Evolutionary conservation across 2,113 vertebrate genomes (phyloP), one percentile per base, ranked within the genome.

Genomic region (Eidolon helvum): DNA sequence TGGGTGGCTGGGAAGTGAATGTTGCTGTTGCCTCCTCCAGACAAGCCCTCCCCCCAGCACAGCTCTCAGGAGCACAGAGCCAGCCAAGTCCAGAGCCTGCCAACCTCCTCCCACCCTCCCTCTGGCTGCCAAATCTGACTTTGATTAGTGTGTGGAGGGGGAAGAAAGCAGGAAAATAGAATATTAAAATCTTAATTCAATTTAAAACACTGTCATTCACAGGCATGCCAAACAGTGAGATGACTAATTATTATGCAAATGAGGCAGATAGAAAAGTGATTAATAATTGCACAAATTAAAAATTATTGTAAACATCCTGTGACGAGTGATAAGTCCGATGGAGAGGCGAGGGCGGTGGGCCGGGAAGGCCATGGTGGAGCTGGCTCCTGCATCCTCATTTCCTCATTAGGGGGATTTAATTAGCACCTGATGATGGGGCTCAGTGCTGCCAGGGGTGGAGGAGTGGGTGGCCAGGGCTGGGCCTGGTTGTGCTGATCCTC

Each of bases 281-380:
- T 98, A 99, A 99, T 99, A 99, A 99, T 99, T 98, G 98, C 95
- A 68, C 98, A 98, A 99, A 98, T 99, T 98, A 98, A 98, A 98
- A 98, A 98, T 98, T 98, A 98, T 98, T 99, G 99, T 99, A 98
- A 99, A 99, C 98, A 98, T 98, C 98, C 98, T 99, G 98, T 71
- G 98, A 98, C 28, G 86, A 95, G 98, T n/a, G 98, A 98, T 99
- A 99, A 98, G 98, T 98, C 93, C n/a, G 93, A 95, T 95, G 96
- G 95, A 97, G 97, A 96, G 95, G 91, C 75, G 80, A 89, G 83
- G 94, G 24, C 92, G 0, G 95, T 95, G 92, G 35, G 93, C 94
- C 33, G 97, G 98, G 93, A 97, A 98, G 91, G 66, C 95, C 5
- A 0, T 2, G 43, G 97, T 61, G 91, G 90, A 88, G 92, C 89